These are phyloP conservation scores for Caenorhabditis tropicalis DNA, from an alignment of 1,140 invertebrate species.

Conservation along the genomic window DNA sequence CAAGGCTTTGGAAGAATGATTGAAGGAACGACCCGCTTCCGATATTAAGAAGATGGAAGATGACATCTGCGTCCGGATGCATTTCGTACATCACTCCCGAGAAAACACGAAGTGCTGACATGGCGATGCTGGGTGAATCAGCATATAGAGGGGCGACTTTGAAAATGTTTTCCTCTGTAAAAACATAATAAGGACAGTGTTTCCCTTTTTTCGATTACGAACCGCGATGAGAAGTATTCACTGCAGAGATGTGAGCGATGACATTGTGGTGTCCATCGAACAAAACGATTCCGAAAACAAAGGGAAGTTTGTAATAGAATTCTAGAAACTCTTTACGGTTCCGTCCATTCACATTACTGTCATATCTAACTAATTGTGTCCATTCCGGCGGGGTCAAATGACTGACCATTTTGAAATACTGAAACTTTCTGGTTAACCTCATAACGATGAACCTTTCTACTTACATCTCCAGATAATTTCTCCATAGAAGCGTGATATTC, in stretches of 20 bases:
- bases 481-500: background rate
- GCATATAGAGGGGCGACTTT: constrained; percentile 31
- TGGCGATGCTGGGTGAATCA: background rate
- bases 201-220: no score
- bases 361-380: background rate
- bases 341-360: background rate
- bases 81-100: constrained; percentile 31
- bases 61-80: constrained; percentile 21
- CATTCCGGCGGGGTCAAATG: background rate
- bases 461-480: background rate
- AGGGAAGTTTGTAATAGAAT: background rate
- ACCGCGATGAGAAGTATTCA: background rate
- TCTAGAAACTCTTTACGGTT: background rate
- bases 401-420: background rate
- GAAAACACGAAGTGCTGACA: constrained; percentile 37
- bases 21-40: constrained; percentile 24
- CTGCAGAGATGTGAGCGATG: constrained; percentile 31
- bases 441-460: background rate
- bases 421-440: no score
- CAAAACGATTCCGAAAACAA: background rate
- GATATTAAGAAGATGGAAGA: background rate
- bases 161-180: constrained; percentile 18
- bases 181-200: background rate
- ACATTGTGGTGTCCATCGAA: constrained; percentile 22
- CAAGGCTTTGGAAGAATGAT: constrained; percentile 20